Conservation (phyloP, 1,140 invertebrate genomes). For the Euura saliciscinereae region DNA sequence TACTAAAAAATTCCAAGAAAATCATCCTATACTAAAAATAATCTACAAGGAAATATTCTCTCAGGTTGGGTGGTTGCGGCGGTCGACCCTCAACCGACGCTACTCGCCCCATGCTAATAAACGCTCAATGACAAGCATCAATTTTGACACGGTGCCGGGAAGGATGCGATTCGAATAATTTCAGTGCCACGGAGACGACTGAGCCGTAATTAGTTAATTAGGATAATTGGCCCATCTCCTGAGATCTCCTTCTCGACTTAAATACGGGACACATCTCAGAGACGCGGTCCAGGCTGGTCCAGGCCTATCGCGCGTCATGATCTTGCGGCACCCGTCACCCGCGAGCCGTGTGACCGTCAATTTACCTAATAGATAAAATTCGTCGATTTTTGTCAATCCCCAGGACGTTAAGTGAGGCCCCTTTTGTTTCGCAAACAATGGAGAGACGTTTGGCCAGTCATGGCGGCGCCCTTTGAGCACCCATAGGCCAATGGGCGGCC, state of each 20-base stretch:
- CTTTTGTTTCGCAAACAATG: slow-evolving; percentile 55
- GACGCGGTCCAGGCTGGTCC: slow-evolving; percentile 3
- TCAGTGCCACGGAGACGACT: neutral
- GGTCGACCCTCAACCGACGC: no score
- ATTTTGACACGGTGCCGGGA: no score
- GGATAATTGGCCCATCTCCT: neutral
- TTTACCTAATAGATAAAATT: slow-evolving; percentile 50
- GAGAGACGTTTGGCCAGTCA: slow-evolving; percentile 51
- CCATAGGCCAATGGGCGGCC: slow-evolving; percentile 52
- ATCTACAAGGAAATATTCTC: no score
- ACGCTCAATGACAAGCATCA: no score
- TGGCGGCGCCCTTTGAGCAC: slow-evolving; percentile 58
- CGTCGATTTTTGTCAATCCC: slow-evolving; percentile 38
- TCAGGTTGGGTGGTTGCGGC: no score
- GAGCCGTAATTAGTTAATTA: slow-evolving; percentile 5
- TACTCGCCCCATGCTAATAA: no score
- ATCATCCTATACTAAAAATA: no score
- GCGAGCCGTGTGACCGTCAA: slow-evolving; percentile 32
- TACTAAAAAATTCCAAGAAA: slow-evolving; percentile 26
- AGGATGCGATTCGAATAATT: no score
- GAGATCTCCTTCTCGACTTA: slow-evolving; percentile 27
- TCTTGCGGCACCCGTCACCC: neutral
- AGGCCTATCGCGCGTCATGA: slow-evolving; percentile 9
- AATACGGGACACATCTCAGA: neutral
- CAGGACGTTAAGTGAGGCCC: slow-evolving; percentile 46